These are phyloP conservation scores for Temnothorax curvispinosus DNA, from an alignment of 1,140 invertebrate species.

Conservation along the genomic window DNA sequence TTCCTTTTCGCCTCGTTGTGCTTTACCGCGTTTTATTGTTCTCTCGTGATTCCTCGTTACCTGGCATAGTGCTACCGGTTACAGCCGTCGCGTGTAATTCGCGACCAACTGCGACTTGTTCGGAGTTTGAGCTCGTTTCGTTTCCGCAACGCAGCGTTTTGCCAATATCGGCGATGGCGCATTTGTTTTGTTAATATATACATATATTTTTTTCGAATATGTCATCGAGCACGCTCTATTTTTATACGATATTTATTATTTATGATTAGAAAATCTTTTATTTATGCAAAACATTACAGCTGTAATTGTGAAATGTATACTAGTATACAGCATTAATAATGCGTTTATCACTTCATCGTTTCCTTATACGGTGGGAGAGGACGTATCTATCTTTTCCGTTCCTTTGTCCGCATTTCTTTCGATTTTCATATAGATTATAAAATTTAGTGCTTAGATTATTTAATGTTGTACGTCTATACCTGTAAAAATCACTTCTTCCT, in stretches of 20 bases:
- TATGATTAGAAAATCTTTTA: too few relatives aligned
- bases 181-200: constrained; percentile 31
- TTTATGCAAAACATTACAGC: too few relatives aligned
- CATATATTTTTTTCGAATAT: neutral
- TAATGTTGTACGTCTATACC: too few relatives aligned
- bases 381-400: too few relatives aligned
- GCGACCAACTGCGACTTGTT: constrained; percentile 62
- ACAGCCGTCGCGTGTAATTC: constrained; percentile 28
- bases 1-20: neutral
- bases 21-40: constrained; percentile 19
- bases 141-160: neutral
- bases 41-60: constrained; percentile 33
- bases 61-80: neutral
- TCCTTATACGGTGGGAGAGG: too few relatives aligned
- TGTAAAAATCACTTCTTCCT: too few relatives aligned
- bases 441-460: too few relatives aligned
- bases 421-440: too few relatives aligned
- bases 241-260: too few relatives aligned
- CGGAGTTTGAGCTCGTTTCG: constrained; percentile 9
- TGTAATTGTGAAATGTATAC: too few relatives aligned
- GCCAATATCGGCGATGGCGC: constrained; percentile 10
- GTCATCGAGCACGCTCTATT: too few relatives aligned
- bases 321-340: neutral
- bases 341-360: neutral
- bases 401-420: too few relatives aligned